Base-by-base conservation (phyloP, 37 sponge, comb jelly and placozoan species). In the Chondrosia reniformis region DNA sequence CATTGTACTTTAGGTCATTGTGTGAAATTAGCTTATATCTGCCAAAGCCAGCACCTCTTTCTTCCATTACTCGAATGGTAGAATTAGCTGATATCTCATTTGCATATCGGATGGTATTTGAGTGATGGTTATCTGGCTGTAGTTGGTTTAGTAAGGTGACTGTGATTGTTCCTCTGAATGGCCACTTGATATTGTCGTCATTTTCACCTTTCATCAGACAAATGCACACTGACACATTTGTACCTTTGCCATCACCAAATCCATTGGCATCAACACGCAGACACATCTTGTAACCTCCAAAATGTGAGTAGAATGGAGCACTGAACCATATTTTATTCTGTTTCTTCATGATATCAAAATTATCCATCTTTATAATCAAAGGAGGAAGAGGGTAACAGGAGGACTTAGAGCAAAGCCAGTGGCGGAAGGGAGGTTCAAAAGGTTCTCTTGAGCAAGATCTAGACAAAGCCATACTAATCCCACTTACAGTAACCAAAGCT, bases 101-200 rank as follows among this genome's bases (percentile, higher is more conserved):
- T 37, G 15, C 24, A n/a, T n/a, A n/a, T n/a, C n/a, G n/a, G n/a
- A n/a, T n/a, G n/a, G n/a, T n/a, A n/a, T n/a, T n/a, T n/a, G n/a
- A n/a, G 43, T 43, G 75, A 37, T 82, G 88, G 13, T 79, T 39
- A 24, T 37, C 32, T 28, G 82, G 83, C 0, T 24, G 41, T 24
- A 87, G 63, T 42, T 82, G 83, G 78, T 87, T 87, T 46, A 82
- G 79, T 27, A 87, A 67, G 79, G 55, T 83, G 19, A 87, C 55
- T 27, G 69, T 72, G n/a, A 87, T 75, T 36, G 45, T 75, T 30
- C 79, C 88, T 54, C 41, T 71, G 39, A 87, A 81, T 7, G 88
- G 88, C 83, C 83, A 87, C 32, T 78, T 66, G 25, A 87, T 65
- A 4, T 43, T 25, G 36, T 82, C 75, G 46, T 87, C 88, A 74